A percentile compares a stretch with the other conserved stretches of the same genome.
Conservation (phyloP, 2,797 vertebrate genomes). For the Urocyon cinereoargenteus region DNA sequence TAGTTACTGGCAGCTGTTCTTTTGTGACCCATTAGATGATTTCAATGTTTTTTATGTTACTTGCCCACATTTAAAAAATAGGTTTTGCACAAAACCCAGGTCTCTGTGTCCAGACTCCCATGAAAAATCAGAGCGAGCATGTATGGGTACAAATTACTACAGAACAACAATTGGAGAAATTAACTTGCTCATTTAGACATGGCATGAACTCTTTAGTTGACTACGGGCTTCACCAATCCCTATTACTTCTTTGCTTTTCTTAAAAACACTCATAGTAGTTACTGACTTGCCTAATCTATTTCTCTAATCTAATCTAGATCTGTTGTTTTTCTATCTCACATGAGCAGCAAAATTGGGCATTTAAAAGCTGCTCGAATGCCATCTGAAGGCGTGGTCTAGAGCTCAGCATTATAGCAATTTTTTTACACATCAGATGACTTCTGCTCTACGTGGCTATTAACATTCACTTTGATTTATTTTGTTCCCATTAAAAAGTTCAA, state of each 20-base stretch:
- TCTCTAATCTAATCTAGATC: not conserved
- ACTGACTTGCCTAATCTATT: not conserved
- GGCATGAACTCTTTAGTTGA: not conserved
- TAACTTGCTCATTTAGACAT: not conserved
- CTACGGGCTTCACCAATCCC: fast-evolving
- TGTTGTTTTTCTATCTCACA: not conserved
- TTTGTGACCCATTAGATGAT: not conserved
- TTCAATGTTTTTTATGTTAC: constrained; percentile 7
- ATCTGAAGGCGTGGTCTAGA: not conserved
- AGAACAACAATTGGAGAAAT: not conserved
- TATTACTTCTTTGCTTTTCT: not conserved
- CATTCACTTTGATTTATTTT: not conserved
- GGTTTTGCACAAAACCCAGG: not conserved
- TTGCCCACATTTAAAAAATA: not conserved
- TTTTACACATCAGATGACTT: not conserved
- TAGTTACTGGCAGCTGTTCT: not conserved
- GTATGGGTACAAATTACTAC: not conserved
- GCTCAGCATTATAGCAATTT: not conserved
- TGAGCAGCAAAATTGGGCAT: not conserved
- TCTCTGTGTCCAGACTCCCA: not conserved
- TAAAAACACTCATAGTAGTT: not conserved
- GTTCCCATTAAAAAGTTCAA: constrained; percentile 54
- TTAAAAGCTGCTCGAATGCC: not conserved
- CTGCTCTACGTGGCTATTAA: not conserved
- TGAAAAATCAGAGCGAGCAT: not conserved